Evolutionary conservation across 2,888 invertebrate species (phyloP).

Genomic region (Hipparchia semele): DNA sequence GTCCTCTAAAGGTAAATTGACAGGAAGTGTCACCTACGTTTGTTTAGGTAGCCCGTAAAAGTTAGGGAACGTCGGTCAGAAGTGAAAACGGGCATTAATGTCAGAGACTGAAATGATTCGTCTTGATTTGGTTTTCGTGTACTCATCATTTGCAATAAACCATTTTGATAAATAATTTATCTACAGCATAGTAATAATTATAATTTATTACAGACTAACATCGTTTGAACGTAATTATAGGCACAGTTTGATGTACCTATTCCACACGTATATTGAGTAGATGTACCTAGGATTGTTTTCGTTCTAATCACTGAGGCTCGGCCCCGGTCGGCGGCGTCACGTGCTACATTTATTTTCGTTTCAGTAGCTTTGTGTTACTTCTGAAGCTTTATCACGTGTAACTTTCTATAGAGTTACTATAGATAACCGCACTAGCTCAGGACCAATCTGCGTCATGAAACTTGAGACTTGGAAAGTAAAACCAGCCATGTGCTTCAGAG

Average conservation of each 20-base stretch:
- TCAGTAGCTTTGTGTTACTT: constrained; percentile 35
- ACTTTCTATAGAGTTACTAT: constrained; percentile 32
- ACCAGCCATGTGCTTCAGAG: no score
- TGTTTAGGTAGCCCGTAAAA: no score
- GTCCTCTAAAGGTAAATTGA: no score
- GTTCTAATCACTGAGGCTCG: constrained; percentile 39
- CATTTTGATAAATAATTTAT: neutral
- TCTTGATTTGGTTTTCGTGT: neutral
- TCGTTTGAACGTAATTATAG: neutral
- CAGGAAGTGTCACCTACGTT: no score
- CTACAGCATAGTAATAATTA: neutral
- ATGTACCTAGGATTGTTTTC: constrained; percentile 41
- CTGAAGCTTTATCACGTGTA: constrained; percentile 39
- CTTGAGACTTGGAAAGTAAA: neutral
- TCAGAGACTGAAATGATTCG: neutral
- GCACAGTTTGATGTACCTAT: constrained; percentile 17
- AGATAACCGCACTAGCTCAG: constrained; percentile 6
- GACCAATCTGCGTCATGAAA: neutral
- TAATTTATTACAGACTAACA: constrained; percentile 1
- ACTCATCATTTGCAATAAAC: neutral
- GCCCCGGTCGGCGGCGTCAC: constrained; percentile 55
- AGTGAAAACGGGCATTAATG: neutral
- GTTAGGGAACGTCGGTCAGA: no score
- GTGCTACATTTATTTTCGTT: constrained; percentile 65
- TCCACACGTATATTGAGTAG: constrained; percentile 50